These are phyloP conservation scores for Microcebus murinus DNA, from an alignment of 2,113 vertebrate genomes.

Conservation along the genomic window DNA sequence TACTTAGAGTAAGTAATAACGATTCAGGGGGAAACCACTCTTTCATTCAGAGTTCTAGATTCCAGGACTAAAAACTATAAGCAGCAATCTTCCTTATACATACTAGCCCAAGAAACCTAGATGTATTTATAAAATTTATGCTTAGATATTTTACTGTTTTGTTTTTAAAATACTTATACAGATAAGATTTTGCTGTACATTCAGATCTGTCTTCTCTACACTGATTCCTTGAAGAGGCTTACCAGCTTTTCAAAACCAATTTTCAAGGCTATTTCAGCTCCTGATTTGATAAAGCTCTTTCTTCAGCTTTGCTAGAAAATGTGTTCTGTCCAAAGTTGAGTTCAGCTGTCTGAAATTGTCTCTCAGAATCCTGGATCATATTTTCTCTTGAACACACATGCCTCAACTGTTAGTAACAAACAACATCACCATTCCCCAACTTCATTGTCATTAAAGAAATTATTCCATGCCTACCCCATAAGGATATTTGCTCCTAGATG, in stretches of 20 bases:
- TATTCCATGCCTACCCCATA: background rate
- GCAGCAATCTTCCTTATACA: background rate
- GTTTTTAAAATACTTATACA: background rate
- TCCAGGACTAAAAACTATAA: background rate
- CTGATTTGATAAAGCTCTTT: background rate
- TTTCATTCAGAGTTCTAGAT: background rate
- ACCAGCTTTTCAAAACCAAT: background rate
- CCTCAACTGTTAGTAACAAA: background rate
- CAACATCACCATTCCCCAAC: background rate
- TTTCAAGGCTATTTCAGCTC: background rate
- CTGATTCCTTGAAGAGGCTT: background rate
- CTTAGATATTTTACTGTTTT: background rate
- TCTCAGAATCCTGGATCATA: background rate
- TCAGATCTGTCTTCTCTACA: background rate
- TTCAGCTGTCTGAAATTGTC: background rate
- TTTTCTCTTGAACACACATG: background rate
- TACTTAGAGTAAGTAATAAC: background rate
- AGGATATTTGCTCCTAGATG: background rate
- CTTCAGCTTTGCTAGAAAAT: background rate
- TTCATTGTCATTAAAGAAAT: background rate
- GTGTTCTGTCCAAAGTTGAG: background rate
- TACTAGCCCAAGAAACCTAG: background rate
- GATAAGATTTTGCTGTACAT: background rate
- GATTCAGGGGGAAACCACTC: background rate
- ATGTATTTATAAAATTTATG: conserved; percentile 24